Evolutionary conservation across 1,140 invertebrate genomes (phyloP).

Genomic region (Ptiloglossa arizonensis): DNA sequence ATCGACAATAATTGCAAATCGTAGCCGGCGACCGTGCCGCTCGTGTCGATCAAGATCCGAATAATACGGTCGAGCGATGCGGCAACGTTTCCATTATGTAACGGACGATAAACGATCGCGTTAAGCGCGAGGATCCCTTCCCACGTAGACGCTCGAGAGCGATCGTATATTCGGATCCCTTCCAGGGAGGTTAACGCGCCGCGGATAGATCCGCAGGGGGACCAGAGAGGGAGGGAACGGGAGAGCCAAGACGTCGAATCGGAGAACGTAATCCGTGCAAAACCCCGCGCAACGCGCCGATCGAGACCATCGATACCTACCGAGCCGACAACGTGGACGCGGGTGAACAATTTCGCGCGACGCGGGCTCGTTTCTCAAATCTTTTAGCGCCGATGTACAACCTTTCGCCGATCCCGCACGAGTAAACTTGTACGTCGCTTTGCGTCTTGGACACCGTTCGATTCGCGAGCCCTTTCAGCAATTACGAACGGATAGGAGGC

Average conservation of each 20-base stretch:
- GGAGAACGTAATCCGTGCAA: background rate
- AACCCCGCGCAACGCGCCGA: too few species aligned
- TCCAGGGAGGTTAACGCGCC: background rate
- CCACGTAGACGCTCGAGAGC: background rate
- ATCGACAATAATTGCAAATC: conserved; percentile 78
- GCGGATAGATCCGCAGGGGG: background rate
- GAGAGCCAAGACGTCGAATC: background rate
- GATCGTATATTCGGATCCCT: background rate
- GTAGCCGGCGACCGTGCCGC: conserved; percentile 66
- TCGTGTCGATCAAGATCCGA: conserved; percentile 72
- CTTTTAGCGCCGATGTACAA: too few species aligned
- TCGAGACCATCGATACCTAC: too few species aligned
- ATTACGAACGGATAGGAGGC: too few species aligned
- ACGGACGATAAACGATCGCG: conserved; percentile 68
- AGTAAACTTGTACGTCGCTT: too few species aligned
- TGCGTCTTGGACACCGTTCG: too few species aligned
- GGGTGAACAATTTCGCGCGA: too few species aligned
- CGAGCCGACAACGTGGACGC: too few species aligned
- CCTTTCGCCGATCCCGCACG: too few species aligned
- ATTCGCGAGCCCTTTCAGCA: too few species aligned
- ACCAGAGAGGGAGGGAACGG: too few species aligned
- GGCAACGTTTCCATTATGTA: conserved; percentile 70
- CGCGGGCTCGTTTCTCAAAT: too few species aligned
- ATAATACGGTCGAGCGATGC: conserved; percentile 70
- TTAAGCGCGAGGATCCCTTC: conserved; percentile 34